Evolutionary conservation across 1,140 invertebrate species (phyloP), one percentile per base, ranked within the genome.

Genomic region (Drosophila punjabiensis): DNA sequence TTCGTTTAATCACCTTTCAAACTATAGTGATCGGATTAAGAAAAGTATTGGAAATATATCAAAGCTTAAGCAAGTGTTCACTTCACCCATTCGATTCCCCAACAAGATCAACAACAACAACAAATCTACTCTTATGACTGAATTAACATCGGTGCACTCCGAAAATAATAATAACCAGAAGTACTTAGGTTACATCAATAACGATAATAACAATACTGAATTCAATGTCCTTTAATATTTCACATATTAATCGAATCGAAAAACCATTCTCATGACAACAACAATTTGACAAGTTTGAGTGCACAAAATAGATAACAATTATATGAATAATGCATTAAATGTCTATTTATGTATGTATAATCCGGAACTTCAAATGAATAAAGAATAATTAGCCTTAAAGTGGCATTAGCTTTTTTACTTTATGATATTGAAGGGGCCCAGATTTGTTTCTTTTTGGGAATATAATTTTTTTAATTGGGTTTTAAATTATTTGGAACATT

Each of bases 1-100:
- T 48, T 82, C 79, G 47, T 79, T 76, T 45, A 74, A 67, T 41
- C 77, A 82, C 59, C 70, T 79, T 68, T 64, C 69, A 43, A 86
- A 82, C 48, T 65, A 82, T 47, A 67, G 75, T 63, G 74, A 81
- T 63, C 56, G 62, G 16, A 56, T 56, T 48, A 71, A 85, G 67
- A 85, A 85, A 61, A 81, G 62, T 67, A 65, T 76, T 20, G 59
- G 63, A 67, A 70, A 60, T 76, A 39, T 62, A 70, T 60, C 67
- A 58, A 76, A 48, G 48, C 62, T 47, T 41, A 80, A 80, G 32
- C 48, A 59, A 39, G 64, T 64, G 68, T 77, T 82, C 50, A 66
- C 67, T 33, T 75, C 63, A 20, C 71, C 71, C 68, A 61, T 76
- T 60, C 59, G 63, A 58, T 65, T 75, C 48, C 50, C 63, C 39